A percentile compares a stretch with the other conserved stretches of the same genome.
phyloP scores from a whole-genome alignment of 53 echinoderm and acorn worm genomes.

The Patiria pectinifera region DNA sequence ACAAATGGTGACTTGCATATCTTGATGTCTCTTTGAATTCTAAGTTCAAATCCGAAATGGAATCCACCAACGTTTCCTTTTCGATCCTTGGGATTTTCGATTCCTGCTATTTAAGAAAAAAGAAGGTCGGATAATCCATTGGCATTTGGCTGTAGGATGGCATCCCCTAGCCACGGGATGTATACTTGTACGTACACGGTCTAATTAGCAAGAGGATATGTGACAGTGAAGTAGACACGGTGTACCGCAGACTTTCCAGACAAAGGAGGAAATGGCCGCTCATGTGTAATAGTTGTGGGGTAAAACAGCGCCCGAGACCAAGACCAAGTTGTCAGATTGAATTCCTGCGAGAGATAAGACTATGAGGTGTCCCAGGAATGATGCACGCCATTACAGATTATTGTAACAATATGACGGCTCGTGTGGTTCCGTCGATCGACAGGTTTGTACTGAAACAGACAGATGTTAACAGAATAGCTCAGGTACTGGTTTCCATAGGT shows the following conservation, averaged over 20 bases:
- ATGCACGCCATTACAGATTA: neutral
- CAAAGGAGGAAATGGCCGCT: conserved; percentile 20
- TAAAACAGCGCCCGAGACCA: neutral
- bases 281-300: conserved; percentile 19
- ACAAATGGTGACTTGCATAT: too few relatives aligned
- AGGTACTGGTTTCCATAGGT: too few relatives aligned
- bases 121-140: too few relatives aligned
- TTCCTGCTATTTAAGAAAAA: too few relatives aligned
- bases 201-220: conserved; percentile 44
- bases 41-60: too few relatives aligned
- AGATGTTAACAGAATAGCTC: neutral
- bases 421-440: neutral
- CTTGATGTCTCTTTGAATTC: too few relatives aligned
- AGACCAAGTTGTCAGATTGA: neutral
- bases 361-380: neutral
- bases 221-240: conserved; percentile 31
- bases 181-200: conserved; percentile 18
- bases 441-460: neutral
- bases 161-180: neutral
- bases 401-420: neutral
- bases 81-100: too few relatives aligned
- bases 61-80: too few relatives aligned
- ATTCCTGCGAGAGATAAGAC: neutral
- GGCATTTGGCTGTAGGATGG: neutral
- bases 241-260: conserved; percentile 27